Evolutionary conservation across 2,888 invertebrate genomes (phyloP), one percentile per base, ranked within the genome.

Genomic region (Mallateleia sp.): DNA sequence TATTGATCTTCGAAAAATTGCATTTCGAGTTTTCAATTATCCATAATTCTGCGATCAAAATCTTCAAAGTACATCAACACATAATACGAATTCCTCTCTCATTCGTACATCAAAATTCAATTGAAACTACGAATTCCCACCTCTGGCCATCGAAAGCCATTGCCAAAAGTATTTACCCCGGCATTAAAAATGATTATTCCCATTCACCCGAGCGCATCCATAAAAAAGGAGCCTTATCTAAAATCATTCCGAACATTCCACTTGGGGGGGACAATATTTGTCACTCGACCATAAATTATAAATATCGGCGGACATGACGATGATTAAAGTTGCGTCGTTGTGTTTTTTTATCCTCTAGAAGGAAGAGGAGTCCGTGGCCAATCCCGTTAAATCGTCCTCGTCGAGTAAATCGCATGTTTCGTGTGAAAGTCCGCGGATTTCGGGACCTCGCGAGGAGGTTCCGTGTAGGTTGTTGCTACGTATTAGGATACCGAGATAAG

Each of bases 401-500:
- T 62, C 60, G 74, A 58, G 66, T 81, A 82, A 82, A 82, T 88
- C 82, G 85, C 82, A 75, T 79, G 81, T 74, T 82, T 82, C 74
- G 78, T 82, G 88, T 88, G 88, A 85, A 85, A 88, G 88, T 75
- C 67, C 81, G 67, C 67, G 80, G 54, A 60, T 80, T 67, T 72
- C 4, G 56, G 64, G 64, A 74, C 25, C 58, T 75, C 81, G 85
- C 69, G 80, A 69, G 60, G 45, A 85, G 86, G 80, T 84, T 83
- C 77, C 87, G 88, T 62, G 89, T 58, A 74, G 72, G 90, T 87
- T 90, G 91, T 90, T 91, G 90, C 80, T 89, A 91, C 88, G 91
- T 90, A 91, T 93, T 93, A 93, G 92, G 92, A 93, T 89, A 89
- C 72, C 72, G 75, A 88, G 81, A 83, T 50, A 80, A 84, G 84